Evolutionary conservation across 2,113 vertebrate genomes (phyloP).

Genomic region (Anhinga anhinga): DNA sequence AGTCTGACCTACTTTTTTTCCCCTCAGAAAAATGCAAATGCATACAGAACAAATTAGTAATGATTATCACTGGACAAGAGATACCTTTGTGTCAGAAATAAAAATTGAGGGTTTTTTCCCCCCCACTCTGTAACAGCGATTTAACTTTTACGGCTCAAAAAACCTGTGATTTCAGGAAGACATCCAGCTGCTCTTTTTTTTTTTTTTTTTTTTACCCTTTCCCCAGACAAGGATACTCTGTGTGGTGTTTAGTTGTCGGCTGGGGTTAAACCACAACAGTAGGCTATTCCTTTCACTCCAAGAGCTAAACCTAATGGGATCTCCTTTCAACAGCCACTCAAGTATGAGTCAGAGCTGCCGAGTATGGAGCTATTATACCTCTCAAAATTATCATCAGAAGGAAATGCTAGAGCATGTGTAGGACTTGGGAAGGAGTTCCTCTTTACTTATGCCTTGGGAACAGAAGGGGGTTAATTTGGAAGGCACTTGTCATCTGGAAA

Average conservation of each 20-base stretch:
- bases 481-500: background rate
- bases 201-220: too few relatives aligned
- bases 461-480: background rate
- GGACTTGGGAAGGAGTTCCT: background rate
- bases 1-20: background rate
- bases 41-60: too few relatives aligned
- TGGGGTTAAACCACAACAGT: background rate
- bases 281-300: background rate
- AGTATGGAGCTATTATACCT: background rate
- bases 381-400: background rate
- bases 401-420: background rate
- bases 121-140: background rate
- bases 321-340: background rate
- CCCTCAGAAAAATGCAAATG: too few relatives aligned
- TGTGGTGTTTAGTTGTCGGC: too few relatives aligned
- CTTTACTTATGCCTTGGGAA: background rate
- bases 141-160: background rate
- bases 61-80: background rate
- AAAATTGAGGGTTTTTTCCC: rapidly evolving
- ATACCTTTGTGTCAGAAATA: background rate
- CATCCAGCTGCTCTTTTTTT: background rate
- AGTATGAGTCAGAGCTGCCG: background rate
- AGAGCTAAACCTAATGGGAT: background rate
- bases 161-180: background rate
- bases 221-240: background rate